Percentiles rank a stretch among this genome's conserved stretches.
Conservation (phyloP, 1,140 invertebrate species). For the Arctopsyche grandis region DNA sequence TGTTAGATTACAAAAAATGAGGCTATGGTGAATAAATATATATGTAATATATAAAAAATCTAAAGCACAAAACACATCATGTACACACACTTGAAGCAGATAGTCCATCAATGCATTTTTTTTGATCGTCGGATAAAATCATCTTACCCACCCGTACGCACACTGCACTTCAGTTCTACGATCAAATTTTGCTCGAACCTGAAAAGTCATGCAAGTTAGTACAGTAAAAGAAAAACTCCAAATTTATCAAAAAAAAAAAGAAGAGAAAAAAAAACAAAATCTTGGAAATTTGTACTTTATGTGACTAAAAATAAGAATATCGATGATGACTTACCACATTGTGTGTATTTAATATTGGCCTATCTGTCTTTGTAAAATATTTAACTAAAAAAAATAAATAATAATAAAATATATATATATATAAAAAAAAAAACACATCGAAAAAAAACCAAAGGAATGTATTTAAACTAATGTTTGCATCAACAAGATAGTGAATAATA, state of each 20-base stretch:
- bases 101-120: conserved; percentile 25
- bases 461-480: conserved; percentile 21
- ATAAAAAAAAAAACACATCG: conserved; percentile 2
- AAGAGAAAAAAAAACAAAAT: neutral
- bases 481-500: conserved; percentile 4
- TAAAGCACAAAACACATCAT: conserved; percentile 51
- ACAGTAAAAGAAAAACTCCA: conserved; percentile 3
- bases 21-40: conserved; percentile 32
- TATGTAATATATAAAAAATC: conserved; percentile 33
- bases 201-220: conserved; percentile 49
- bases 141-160: conserved; percentile 17
- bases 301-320: too few species aligned
- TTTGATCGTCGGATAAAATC: conserved; percentile 30
- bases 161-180: neutral
- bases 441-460: conserved; percentile 25
- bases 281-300: neutral
- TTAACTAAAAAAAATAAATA: conserved; percentile 6
- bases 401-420: too few species aligned
- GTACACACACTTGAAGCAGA: conserved; percentile 40
- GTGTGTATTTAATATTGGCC: neutral
- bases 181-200: conserved; percentile 31
- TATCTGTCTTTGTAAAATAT: neutral
- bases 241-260: conserved; percentile 9
- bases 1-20: conserved; percentile 53
- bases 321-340: conserved; percentile 1